Conservation (phyloP, 2,888 invertebrate genomes). For the Zygaena filipendulae region DNA sequence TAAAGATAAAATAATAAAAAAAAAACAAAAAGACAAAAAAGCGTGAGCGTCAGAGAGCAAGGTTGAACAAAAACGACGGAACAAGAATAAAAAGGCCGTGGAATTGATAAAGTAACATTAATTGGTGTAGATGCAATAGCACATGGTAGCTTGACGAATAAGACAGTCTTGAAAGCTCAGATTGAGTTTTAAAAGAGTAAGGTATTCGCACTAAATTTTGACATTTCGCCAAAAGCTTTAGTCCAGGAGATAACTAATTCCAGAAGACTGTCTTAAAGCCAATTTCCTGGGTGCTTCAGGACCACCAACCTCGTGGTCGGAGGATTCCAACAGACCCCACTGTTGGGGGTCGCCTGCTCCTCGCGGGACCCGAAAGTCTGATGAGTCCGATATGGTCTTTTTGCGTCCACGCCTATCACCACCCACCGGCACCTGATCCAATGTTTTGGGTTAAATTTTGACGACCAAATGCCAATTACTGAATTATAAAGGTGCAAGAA, state of each 20-base stretch:
- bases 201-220: background rate
- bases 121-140: slow-evolving; percentile 18
- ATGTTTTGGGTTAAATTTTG: slow-evolving; percentile 21
- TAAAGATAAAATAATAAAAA: slow-evolving; percentile 21
- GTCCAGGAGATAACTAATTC: slow-evolving; percentile 5
- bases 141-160: slow-evolving; percentile 17
- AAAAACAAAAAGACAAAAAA: slow-evolving; percentile 22
- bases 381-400: slow-evolving; percentile 30
- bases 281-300: background rate
- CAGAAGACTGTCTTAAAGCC: background rate
- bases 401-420: slow-evolving; percentile 45
- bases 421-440: slow-evolving; percentile 26
- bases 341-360: slow-evolving; percentile 30
- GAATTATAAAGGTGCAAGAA: background rate
- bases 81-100: slow-evolving; percentile 18
- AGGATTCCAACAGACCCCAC: slow-evolving; percentile 36
- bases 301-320: slow-evolving; percentile 35
- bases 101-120: slow-evolving; percentile 19
- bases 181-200: background rate
- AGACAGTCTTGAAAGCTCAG: slow-evolving; percentile 19
- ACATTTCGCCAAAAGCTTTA: slow-evolving; percentile 1
- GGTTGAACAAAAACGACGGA: slow-evolving; percentile 15
- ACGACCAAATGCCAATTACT: slow-evolving; percentile 20
- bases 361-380: slow-evolving; percentile 27
- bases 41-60: slow-evolving; percentile 18